phyloP scores from a whole-genome alignment of 2,797 vertebrate species.

The Synaphobranchus kaupii region DNA sequence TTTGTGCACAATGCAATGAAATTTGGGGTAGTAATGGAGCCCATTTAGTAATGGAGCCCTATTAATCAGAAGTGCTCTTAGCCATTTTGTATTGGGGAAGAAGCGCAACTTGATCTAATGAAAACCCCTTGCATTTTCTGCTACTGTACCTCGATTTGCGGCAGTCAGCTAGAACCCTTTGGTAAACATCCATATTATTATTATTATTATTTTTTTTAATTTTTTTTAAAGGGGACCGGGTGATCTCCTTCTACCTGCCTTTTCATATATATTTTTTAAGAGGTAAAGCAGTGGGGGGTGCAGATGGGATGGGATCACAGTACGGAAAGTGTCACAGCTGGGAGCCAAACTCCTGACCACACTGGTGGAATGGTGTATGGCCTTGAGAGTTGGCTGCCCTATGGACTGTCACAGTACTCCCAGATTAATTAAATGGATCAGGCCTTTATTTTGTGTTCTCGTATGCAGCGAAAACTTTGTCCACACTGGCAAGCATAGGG shows the following conservation, averaged over 20 bases:
- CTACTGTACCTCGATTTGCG: not conserved
- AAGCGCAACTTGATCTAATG: not conserved
- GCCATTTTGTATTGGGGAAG: constrained; percentile 8
- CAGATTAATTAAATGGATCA: not conserved
- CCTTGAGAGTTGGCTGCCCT: not conserved
- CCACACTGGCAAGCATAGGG: not conserved
- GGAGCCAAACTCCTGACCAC: not conserved
- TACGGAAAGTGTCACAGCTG: not conserved
- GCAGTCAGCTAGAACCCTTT: not conserved
- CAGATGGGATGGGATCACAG: not conserved
- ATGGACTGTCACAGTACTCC: not conserved
- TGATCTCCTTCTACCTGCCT: no score
- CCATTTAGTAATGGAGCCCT: constrained; percentile 22
- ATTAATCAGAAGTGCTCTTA: constrained; percentile 10
- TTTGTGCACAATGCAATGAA: not conserved
- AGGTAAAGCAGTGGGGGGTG: not conserved
- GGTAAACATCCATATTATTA: not conserved
- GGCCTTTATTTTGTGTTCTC: not conserved
- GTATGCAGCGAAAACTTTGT: not conserved
- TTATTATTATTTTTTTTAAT: not conserved
- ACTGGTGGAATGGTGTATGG: not conserved
- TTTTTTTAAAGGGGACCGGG: not conserved
- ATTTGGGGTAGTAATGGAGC: not conserved
- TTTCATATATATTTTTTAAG: no score
- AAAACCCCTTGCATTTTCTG: not conserved